Base-by-base conservation (phyloP, 2,797 vertebrate species). In the Rhabdomys pumilio region DNA sequence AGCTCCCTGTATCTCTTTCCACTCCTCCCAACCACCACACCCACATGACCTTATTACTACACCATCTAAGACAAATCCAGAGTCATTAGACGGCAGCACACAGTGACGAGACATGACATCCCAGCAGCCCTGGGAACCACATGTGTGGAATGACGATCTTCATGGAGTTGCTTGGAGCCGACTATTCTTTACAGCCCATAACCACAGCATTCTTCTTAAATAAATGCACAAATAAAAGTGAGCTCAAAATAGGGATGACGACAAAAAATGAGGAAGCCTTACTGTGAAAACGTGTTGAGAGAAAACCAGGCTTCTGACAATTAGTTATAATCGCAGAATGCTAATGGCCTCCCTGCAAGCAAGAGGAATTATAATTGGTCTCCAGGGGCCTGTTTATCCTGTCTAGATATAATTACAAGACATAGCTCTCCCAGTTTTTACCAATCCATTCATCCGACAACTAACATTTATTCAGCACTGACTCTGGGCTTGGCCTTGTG, bases 261-360 rank as follows among this genome's bases (percentile, higher is more conserved):
- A 79, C 94, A 87, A 93, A 96, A 96, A 95, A 93, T 50, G 85
- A 97, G 96, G 90, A 96, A 93, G 93, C 67, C 94, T 97, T 93
- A 92, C 96, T 91, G 95, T 87, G 93, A 95, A 95, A 90, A 97
- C 13, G n/a, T 97, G 94, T 92, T 77, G 90, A 88, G 97, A 96
- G 93, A 95, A 96, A 97, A 96, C 87, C 41, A 95, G 96, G 92
- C 76, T 96, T 87, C 97, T 95, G 96, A 97, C 97, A 93, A 96
- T 93, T 92, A 95, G 96, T 94, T 95, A 96, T 80, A 67, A 94
- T 95, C 96, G 87, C 92, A 24, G 97, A 97, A 96, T 89, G 97
- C 96, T 97, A 95, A 97, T 77, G 92, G 96, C 92, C 89, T 96
- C 95, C 94, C 92, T 85, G 95, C 79, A 38, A 96, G 94, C 96